Percentiles rank a stretch among this genome's conserved stretches.
Conservation (phyloP, 53 echinoderm and acorn worm genomes). For the Zoroaster sp. region DNA sequence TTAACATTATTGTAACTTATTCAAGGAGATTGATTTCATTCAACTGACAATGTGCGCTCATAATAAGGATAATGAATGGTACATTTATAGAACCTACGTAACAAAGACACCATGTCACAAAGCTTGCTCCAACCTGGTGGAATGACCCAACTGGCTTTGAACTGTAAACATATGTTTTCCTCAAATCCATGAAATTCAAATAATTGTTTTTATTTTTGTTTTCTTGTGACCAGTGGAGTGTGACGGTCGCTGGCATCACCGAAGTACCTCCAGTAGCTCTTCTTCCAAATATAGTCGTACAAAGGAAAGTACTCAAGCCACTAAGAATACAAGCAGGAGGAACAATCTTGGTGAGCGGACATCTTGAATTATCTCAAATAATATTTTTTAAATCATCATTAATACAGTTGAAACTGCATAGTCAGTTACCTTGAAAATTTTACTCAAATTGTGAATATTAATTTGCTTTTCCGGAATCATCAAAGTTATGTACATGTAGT, state of each 20-base stretch:
- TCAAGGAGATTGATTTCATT: too few species aligned
- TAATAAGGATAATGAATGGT: too few species aligned
- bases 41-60: too few species aligned
- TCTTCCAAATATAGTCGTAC: constrained; percentile 89
- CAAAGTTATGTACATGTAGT: not conserved
- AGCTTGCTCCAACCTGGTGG: too few species aligned
- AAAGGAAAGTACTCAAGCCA: constrained; percentile 84
- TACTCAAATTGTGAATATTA: not conserved
- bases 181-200: not conserved
- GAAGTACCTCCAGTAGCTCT: constrained; percentile 93
- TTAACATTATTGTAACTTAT: too few species aligned
- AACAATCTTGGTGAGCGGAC: constrained; percentile 84
- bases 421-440: not conserved
- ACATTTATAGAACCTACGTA: too few species aligned
- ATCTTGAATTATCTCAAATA: not conserved
- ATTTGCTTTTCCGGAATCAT: not conserved
- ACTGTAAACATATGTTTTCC: not conserved
- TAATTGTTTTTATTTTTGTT: constrained; percentile 26
- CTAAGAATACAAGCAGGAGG: constrained; percentile 92
- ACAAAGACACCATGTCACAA: too few species aligned
- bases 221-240: constrained; percentile 80
- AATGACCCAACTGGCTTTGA: not conserved
- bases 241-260: constrained; percentile 90
- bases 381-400: not conserved
- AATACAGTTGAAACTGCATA: not conserved